Evolutionary conservation across 2,888 invertebrate genomes (phyloP).

Genomic region (Dioctria rufipes): DNA sequence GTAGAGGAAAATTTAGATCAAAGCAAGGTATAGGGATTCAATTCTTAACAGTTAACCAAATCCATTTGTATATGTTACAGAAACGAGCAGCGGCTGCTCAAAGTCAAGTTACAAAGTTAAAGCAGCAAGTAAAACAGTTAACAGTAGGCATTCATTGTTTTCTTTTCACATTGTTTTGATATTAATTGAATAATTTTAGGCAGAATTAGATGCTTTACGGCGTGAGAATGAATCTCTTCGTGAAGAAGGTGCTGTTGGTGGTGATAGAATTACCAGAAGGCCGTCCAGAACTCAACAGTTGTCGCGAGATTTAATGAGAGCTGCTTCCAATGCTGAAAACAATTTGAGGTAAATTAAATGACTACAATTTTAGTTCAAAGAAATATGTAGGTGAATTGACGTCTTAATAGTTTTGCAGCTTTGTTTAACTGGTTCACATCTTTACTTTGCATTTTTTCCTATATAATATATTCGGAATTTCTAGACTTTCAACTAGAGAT

Average conservation of each 20-base stretch:
- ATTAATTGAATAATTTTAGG: conserved; percentile 64
- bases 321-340: conserved; percentile 78
- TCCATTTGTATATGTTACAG: conserved; percentile 70
- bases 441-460: no score
- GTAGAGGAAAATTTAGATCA: conserved; percentile 75
- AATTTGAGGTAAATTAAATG: conserved; percentile 74
- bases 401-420: no score
- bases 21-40: conserved; percentile 71
- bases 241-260: conserved; percentile 72
- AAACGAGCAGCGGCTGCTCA: conserved; percentile 77
- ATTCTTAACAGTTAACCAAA: background rate
- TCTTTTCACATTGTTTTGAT: background rate
- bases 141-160: conserved; percentile 72
- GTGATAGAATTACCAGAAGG: conserved; percentile 66
- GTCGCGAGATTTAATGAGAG: conserved; percentile 76
- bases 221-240: conserved; percentile 73
- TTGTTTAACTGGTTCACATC: no score
- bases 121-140: conserved; percentile 80
- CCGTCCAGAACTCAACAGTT: conserved; percentile 73
- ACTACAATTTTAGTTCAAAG: no score
- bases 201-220: conserved; percentile 72
- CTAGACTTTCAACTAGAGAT: background rate
- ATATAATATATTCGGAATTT: background rate
- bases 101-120: conserved; percentile 76
- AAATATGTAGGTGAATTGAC: no score